Conservation (phyloP, 1,140 invertebrate species). For the Meloidogyne hapla region DNA sequence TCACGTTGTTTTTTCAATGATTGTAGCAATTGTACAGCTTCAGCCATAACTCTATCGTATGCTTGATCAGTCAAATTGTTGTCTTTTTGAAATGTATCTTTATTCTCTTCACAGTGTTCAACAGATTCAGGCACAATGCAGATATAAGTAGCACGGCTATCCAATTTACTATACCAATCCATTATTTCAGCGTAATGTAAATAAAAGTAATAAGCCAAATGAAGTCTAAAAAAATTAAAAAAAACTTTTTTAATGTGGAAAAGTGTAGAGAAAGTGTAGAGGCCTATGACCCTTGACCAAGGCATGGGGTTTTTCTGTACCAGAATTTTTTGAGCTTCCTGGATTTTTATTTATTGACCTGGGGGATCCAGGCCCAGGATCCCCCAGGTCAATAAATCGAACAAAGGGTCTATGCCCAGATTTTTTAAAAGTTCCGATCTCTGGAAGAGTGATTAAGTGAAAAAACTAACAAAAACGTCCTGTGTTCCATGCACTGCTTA, state of each 20-base stretch:
- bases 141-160: slow-evolving; percentile 27
- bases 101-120: slow-evolving; percentile 49
- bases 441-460: no score
- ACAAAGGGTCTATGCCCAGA: no score
- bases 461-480: slow-evolving; percentile 70
- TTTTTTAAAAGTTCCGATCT: no score
- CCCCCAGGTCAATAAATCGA: no score
- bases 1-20: slow-evolving; percentile 37
- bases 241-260: not conserved
- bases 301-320: no score
- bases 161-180: slow-evolving; percentile 39
- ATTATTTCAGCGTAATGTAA: slow-evolving; percentile 88
- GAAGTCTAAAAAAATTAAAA: slow-evolving; percentile 57
- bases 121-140: slow-evolving; percentile 35
- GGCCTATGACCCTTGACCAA: no score
- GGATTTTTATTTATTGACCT: no score
- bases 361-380: no score
- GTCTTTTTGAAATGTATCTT: slow-evolving; percentile 51
- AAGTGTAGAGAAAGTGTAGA: no score
- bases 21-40: slow-evolving; percentile 46
- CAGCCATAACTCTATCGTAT: slow-evolving; percentile 53
- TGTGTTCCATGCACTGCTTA: slow-evolving; percentile 30
- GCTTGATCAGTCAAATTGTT: slow-evolving; percentile 54
- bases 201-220: slow-evolving; percentile 90
- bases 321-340: no score